Evolutionary conservation across 2,113 vertebrate genomes (phyloP).

Genomic region (Pomatostomus ruficeps): DNA sequence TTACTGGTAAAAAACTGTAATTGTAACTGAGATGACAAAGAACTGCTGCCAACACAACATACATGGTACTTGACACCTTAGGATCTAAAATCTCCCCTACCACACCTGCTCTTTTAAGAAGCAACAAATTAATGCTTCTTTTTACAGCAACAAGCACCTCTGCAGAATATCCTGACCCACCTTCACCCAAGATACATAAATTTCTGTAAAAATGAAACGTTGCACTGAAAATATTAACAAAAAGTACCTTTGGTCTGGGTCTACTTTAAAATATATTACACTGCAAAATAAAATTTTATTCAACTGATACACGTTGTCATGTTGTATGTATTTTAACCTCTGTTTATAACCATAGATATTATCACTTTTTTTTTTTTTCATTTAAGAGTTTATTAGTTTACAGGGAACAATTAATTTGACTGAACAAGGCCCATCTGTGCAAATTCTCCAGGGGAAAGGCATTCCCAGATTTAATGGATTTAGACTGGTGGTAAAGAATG

Average conservation of each 20-base stretch:
- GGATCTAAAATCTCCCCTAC: not conserved
- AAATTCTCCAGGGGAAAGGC: not conserved
- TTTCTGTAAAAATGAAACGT: not conserved
- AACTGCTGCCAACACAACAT: not conserved
- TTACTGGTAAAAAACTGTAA: not conserved
- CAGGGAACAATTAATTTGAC: not conserved
- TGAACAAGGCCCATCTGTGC: not conserved
- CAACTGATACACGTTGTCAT: accelerated
- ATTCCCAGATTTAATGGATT: not conserved
- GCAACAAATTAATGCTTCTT: not conserved
- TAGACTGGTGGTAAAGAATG: not conserved
- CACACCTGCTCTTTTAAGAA: not conserved
- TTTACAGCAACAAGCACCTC: not conserved
- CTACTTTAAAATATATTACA: not conserved
- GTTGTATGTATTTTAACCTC: not conserved
- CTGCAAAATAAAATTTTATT: not conserved
- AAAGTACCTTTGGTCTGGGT: not conserved
- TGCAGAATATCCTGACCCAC: not conserved
- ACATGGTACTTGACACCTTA: not conserved
- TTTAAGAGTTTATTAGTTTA: not conserved
- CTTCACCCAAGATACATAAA: not conserved
- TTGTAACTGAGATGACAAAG: not conserved
- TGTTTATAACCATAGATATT: not conserved
- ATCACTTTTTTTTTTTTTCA: not conserved
- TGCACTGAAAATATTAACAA: not conserved